A percentile compares a stretch with the other conserved stretches of the same genome.
These are phyloP conservation scores for Epinotia bilunana DNA, from an alignment of 2,888 invertebrate species.

Conservation along the genomic window DNA sequence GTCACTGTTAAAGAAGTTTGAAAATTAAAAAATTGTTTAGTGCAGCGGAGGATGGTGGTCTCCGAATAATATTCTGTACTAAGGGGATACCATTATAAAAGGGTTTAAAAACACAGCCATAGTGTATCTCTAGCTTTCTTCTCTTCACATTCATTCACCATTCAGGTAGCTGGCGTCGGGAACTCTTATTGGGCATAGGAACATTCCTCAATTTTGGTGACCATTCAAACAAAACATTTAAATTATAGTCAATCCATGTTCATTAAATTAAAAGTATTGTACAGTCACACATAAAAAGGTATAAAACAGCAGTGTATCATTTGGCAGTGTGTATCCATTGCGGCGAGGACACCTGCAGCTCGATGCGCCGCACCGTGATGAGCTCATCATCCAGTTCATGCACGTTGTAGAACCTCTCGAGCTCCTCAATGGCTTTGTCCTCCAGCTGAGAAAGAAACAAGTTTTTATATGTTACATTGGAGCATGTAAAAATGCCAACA, in stretches of 20 bases:
- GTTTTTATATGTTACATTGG: no score
- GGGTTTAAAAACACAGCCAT: no score
- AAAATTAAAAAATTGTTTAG: no score
- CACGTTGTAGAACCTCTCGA: slow-evolving; percentile 89
- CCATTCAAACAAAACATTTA: slow-evolving; percentile 2
- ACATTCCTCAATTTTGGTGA: not conserved
- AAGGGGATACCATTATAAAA: no score
- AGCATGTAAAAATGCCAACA: no score
- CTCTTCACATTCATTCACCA: no score
- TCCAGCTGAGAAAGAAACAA: slow-evolving; percentile 85
- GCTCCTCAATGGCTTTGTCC: slow-evolving; percentile 93
- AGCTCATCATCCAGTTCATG: slow-evolving; percentile 88
- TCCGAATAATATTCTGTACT: no score
- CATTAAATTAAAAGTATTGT: slow-evolving; percentile 30
- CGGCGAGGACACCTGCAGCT: slow-evolving; percentile 84
- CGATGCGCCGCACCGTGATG: slow-evolving; percentile 88
- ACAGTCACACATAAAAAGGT: slow-evolving; percentile 47
- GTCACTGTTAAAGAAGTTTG: no score
- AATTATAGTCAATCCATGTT: slow-evolving; percentile 26
- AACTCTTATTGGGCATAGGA: no score
- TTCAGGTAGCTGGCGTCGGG: no score
- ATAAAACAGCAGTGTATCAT: slow-evolving; percentile 70
- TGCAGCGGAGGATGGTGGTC: no score
- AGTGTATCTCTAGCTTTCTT: no score
- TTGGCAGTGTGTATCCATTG: slow-evolving; percentile 84